These are phyloP conservation scores for Punctoribates punctum DNA, from an alignment of 2,888 invertebrate genomes.

Conservation along the genomic window DNA sequence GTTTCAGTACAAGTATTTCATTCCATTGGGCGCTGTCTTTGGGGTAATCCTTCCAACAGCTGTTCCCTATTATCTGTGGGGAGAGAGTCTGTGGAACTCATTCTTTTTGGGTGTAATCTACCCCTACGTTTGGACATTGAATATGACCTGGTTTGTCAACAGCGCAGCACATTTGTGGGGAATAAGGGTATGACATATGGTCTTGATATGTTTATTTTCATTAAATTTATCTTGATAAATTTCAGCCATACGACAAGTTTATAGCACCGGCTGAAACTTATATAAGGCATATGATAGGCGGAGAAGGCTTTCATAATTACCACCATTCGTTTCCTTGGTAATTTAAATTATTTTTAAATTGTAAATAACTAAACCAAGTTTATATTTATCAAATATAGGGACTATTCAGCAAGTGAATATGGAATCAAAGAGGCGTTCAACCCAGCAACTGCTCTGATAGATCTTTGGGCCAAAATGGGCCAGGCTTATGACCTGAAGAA, in stretches of 20 bases:
- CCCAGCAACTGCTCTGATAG: slow-evolving; percentile 54
- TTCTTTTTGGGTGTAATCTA: slow-evolving; percentile 75
- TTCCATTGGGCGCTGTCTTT: slow-evolving; percentile 52
- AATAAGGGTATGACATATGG: background rate
- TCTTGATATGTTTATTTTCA: background rate
- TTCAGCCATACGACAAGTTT: slow-evolving; percentile 74
- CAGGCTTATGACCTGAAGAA: slow-evolving; percentile 36
- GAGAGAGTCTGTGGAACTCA: slow-evolving; percentile 70
- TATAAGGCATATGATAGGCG: slow-evolving; percentile 42
- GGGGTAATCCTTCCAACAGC: slow-evolving; percentile 62
- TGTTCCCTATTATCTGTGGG: slow-evolving; percentile 78
- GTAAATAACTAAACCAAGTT: too few species aligned
- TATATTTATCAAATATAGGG: too few species aligned
- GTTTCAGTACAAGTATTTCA: slow-evolving; percentile 51
- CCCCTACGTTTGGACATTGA: slow-evolving; percentile 76
- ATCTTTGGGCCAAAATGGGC: slow-evolving; percentile 53
- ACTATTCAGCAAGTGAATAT: slow-evolving; percentile 55
- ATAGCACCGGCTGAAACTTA: slow-evolving; percentile 54
- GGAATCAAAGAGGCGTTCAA: slow-evolving; percentile 51
- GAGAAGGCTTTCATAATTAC: slow-evolving; percentile 52
- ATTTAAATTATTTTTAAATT: slow-evolving; percentile 38
- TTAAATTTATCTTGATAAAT: background rate
- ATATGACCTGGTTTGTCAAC: slow-evolving; percentile 91
- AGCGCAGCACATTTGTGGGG: slow-evolving; percentile 91
- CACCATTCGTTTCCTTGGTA: slow-evolving; percentile 56